These are phyloP conservation scores for Solenopsis fugax DNA, from an alignment of 1,140 invertebrate genomes.

Conservation along the genomic window DNA sequence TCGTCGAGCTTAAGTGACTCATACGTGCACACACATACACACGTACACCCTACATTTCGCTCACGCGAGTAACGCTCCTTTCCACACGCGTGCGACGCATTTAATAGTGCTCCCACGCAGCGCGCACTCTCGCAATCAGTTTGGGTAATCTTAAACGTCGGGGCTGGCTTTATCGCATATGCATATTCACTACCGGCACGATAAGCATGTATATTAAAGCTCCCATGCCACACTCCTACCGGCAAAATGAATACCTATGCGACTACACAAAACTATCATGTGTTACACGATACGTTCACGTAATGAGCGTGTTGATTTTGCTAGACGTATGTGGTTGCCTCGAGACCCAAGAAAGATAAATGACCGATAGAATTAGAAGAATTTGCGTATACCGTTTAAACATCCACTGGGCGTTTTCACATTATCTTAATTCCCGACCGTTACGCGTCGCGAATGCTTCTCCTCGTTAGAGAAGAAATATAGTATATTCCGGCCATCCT, in stretches of 20 bases:
- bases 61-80: not conserved
- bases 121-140: slow-evolving; percentile 29
- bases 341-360: not conserved
- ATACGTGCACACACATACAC: not conserved
- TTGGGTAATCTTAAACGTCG: slow-evolving; percentile 39
- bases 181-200: slow-evolving; percentile 37
- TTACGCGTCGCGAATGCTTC: not conserved
- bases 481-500: not conserved
- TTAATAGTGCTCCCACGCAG: slow-evolving; percentile 28
- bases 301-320: not conserved
- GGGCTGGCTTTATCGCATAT: slow-evolving; percentile 36
- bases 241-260: slow-evolving; percentile 22
- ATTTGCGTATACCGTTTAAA: not conserved
- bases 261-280: slow-evolving; percentile 16
- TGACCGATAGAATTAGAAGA: not conserved
- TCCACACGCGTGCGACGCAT: not conserved
- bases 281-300: slow-evolving; percentile 1
- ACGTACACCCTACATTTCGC: not conserved
- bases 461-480: slow-evolving; percentile 3
- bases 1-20: slow-evolving; percentile 60
- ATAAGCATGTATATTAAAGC: slow-evolving; percentile 44
- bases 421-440: not conserved
- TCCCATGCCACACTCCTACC: not conserved
- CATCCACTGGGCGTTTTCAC: too few species aligned
- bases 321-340: not conserved